phyloP scores from a whole-genome alignment of 2,888 invertebrate species.

The Asteroscopus sphinx region DNA sequence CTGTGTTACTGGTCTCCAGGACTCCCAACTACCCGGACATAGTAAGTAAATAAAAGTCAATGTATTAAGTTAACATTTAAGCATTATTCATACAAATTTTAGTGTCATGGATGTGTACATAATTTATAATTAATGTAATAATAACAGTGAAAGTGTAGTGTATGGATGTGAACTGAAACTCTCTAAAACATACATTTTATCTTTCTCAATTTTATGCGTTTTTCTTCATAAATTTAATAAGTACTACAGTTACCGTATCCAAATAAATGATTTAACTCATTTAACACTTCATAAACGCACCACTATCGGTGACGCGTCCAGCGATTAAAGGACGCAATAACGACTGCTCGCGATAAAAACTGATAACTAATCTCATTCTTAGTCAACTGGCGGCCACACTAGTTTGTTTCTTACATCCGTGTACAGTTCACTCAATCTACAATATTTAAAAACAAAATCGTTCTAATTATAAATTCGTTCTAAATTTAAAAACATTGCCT shows the following conservation, averaged over 20 bases:
- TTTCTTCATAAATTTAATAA: background rate
- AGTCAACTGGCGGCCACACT: constrained; percentile 76
- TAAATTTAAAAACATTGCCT: constrained; percentile 1
- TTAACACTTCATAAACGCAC: constrained; percentile 64
- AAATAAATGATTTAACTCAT: constrained; percentile 64
- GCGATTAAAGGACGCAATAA: constrained; percentile 86
- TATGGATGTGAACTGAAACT: too few species aligned
- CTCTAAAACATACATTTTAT: too few species aligned
- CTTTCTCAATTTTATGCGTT: too few species aligned
- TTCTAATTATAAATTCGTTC: constrained; percentile 2
- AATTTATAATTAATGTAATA: too few species aligned
- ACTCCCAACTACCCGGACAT: too few species aligned
- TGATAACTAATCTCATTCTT: constrained; percentile 86
- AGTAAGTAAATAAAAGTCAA: too few species aligned
- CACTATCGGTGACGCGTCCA: constrained; percentile 83
- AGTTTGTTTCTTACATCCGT: constrained; percentile 77
- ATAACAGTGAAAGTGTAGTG: too few species aligned
- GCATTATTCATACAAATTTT: too few species aligned
- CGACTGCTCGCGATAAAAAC: constrained; percentile 83
- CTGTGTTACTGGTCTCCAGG: too few species aligned
- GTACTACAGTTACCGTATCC: constrained; percentile 66
- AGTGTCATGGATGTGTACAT: too few species aligned
- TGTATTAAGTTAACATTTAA: too few species aligned
- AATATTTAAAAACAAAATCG: constrained; percentile 20
- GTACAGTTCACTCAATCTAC: constrained; percentile 49